Conservation (phyloP, 2,888 invertebrate species). For the Cheilosia urbana region DNA sequence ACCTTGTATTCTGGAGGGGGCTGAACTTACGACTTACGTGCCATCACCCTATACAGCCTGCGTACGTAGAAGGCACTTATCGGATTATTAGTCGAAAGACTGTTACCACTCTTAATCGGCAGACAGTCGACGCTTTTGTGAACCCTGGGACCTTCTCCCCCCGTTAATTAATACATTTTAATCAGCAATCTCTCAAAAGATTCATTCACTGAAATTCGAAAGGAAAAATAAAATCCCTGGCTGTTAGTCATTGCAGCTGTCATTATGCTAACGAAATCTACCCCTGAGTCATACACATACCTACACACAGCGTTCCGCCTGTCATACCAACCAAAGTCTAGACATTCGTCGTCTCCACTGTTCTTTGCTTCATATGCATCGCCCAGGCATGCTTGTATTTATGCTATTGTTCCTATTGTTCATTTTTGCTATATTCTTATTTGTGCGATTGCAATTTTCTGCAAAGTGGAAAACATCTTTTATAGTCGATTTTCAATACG, state of each 20-base stretch:
- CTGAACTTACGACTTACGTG: too few relatives aligned
- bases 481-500: conserved; percentile 37
- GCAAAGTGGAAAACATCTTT: conserved; percentile 24
- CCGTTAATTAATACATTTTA: too few relatives aligned
- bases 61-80: too few relatives aligned
- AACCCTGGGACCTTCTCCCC: too few relatives aligned
- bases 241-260: conserved; percentile 12
- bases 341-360: conserved; percentile 23
- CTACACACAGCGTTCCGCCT: neutral
- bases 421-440: conserved; percentile 2
- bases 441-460: conserved; percentile 22
- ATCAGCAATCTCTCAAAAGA: too few relatives aligned
- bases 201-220: too few relatives aligned
- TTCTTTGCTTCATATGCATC: conserved; percentile 3
- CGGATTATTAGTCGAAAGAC: too few relatives aligned
- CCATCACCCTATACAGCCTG: too few relatives aligned
- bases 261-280: conserved; percentile 13
- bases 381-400: neutral
- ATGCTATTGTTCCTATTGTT: conserved; percentile 10
- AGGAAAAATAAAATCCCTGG: too few relatives aligned
- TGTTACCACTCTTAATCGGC: too few relatives aligned
- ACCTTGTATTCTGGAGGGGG: too few relatives aligned
- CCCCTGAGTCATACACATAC: conserved; percentile 13
- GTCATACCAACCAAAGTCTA: conserved; percentile 36
- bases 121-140: too few relatives aligned